Evolutionary conservation across 2,888 invertebrate species (phyloP).

Genomic region (Lobophora halterata): DNA sequence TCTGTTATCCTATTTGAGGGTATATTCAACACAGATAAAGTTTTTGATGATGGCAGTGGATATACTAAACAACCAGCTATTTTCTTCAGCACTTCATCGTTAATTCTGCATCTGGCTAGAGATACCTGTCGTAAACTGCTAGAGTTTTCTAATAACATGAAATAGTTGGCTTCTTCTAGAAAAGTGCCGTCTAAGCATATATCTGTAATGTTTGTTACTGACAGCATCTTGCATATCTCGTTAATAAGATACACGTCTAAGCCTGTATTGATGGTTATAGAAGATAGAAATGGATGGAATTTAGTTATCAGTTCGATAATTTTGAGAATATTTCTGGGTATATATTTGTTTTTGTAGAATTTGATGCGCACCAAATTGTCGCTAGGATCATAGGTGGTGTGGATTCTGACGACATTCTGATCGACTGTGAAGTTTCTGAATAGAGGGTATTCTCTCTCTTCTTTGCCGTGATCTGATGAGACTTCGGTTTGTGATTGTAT

Average conservation of each 20-base stretch:
- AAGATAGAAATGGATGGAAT: constrained; percentile 39
- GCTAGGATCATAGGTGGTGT: constrained; percentile 37
- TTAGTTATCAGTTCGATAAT: constrained; percentile 43
- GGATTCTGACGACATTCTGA: constrained; percentile 31
- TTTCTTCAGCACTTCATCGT: constrained; percentile 41
- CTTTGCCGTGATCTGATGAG: constrained; percentile 2
- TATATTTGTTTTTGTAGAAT: constrained; percentile 39
- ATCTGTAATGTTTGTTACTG: constrained; percentile 47
- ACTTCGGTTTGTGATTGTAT: background rate
- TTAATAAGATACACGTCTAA: constrained; percentile 35
- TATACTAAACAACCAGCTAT: constrained; percentile 39
- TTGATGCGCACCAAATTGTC: constrained; percentile 45
- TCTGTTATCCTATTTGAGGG: constrained; percentile 57
- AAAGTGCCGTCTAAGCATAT: constrained; percentile 47
- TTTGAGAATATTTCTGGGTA: constrained; percentile 47
- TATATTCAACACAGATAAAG: constrained; percentile 48
- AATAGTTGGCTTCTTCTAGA: constrained; percentile 44
- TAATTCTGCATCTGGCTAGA: constrained; percentile 48
- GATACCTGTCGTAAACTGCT: constrained; percentile 45
- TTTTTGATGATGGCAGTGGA: constrained; percentile 43
- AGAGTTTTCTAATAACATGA: constrained; percentile 39
- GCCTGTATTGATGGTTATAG: constrained; percentile 44
- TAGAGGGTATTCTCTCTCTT: too few relatives aligned
- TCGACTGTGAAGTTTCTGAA: background rate
- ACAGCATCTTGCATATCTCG: constrained; percentile 47